Base-by-base conservation (phyloP, 2,797 vertebrate genomes). In the Rhynchotus rufescens region DNA sequence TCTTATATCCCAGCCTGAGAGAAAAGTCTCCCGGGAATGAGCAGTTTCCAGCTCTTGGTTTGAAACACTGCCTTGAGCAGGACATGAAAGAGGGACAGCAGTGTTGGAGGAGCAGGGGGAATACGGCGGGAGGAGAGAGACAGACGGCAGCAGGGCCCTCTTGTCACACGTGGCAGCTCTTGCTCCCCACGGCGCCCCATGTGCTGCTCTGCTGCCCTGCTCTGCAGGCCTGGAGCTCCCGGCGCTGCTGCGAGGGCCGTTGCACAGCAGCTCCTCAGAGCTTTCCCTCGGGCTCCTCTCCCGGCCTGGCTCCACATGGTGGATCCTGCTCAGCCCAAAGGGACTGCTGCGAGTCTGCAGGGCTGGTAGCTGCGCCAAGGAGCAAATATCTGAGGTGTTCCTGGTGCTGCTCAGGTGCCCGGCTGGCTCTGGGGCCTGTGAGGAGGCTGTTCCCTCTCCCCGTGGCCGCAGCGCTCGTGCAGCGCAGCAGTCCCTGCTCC, bases 1-100 rank as follows among this genome's bases (percentile, higher is more conserved):
- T 92, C 95, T 86, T 89, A 45, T 72, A 88, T 54, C 51, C 52
- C 76, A 47, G 44, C 71, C 52, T 66, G 74, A 71, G 40, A 85
- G 93, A 89, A 89, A 52, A 86, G 47, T 44, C 64, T 89, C 34
- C 71, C 40, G 87, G 49, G 34, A 86, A 78, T 2, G 11, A 93
- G 32, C 84, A 74, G 64, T 91, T 94, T 94, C 56, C 0, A 1
- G 44, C 77, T 93, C 67, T 91, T 94, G 76, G 76, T 90, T 95
- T 96, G 90, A 96, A 95, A 92, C 81, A 60, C 52, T 94, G 88
- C 88, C 96, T 94, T 96, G 96, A 95, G 94, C 93, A 90, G 88
- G 88, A 93, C 88, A 90, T 95, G 90, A 93, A 93, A 91, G 84
- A 90, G 92, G 91, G 62, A 92, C 3, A 64, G 72, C 83, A 90